Evolutionary conservation across 2,888 invertebrate genomes (phyloP), one percentile per base, ranked within the genome.

Genomic region (Drosophila neutralis): DNA sequence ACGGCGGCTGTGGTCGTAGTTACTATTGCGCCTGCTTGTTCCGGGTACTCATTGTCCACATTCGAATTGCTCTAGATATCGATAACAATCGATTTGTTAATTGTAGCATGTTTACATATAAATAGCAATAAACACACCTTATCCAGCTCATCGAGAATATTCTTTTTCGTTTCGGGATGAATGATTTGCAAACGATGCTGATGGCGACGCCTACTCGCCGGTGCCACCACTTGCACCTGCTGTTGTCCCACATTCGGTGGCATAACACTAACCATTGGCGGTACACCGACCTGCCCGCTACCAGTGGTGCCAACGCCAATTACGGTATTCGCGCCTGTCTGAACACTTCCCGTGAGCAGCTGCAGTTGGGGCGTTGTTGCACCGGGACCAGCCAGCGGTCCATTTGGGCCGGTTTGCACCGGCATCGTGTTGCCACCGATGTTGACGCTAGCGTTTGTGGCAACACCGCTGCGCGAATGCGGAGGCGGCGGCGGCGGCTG

Each of bases 141-240:
- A 45, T 92, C 90, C 21, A 91, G 72, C 51, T 92, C 92, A 40
- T 92, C 92, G 38, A 93, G 86, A 57, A 93, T 91, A 73, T 91
- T 91, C 63, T 91, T 92, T 36, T 91, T 93, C 45, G 94, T 94
- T 58, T 89, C 76, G 2, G 94, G 94, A 91, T 94, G 90, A 21
- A 94, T 93, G 21, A 94, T 94, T 69, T 92, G 91, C 54, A 94
- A 90, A 5, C 87, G 88, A 45, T 87, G 89, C 48, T 92, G 85
- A 74, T 90, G 87, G 67, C 91, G 91, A 29, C 91, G 91, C 42
- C 86, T 78, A 92, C 92, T 81, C 78, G 84, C 36, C 31, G 75
- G 75, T 24, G 45, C 21, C 72, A 72, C 90, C 51, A 65, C 71
- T 69, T 78, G 90, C 18, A 68, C 76, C 49, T 82, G 57, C 35